These are phyloP conservation scores for Brachionus sp. DNA, from an alignment of 1,140 invertebrate genomes.

Conservation along the genomic window DNA sequence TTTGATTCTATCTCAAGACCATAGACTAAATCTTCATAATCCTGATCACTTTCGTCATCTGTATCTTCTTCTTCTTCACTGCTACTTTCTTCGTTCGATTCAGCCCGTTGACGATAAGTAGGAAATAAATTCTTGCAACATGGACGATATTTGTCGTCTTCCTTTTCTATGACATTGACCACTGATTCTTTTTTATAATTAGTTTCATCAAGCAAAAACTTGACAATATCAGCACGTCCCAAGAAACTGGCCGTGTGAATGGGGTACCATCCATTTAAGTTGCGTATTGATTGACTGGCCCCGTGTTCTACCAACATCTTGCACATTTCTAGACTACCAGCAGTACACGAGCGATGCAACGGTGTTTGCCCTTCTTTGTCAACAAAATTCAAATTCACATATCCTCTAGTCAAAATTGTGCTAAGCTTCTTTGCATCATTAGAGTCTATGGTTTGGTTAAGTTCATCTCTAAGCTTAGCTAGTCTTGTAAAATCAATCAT, in stretches of 20 bases:
- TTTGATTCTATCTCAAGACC: neutral
- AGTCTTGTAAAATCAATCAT: constrained; percentile 43
- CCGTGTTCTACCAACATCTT: constrained; percentile 32
- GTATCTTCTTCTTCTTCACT: neutral
- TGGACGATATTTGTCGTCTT: neutral
- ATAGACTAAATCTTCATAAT: neutral
- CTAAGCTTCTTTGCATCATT: neutral
- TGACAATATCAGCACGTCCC: constrained; percentile 22
- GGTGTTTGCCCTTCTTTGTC: constrained; percentile 42
- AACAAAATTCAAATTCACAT: constrained; percentile 31
- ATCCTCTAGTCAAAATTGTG: neutral
- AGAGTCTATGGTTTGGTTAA: neutral
- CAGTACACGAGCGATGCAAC: neutral
- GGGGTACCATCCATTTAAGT: constrained; percentile 25
- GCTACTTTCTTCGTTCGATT: neutral
- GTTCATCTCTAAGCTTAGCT: neutral
- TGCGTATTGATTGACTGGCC: neutral
- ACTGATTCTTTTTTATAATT: constrained; percentile 39
- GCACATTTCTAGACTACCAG: neutral
- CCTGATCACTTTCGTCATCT: neutral
- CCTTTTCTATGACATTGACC: neutral
- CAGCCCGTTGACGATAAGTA: neutral
- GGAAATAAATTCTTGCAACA: neutral
- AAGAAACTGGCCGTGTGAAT: constrained; percentile 20
- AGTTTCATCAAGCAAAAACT: neutral